Evolutionary conservation across 2,113 vertebrate genomes (phyloP).

Genomic region (Hippocampus comes): DNA sequence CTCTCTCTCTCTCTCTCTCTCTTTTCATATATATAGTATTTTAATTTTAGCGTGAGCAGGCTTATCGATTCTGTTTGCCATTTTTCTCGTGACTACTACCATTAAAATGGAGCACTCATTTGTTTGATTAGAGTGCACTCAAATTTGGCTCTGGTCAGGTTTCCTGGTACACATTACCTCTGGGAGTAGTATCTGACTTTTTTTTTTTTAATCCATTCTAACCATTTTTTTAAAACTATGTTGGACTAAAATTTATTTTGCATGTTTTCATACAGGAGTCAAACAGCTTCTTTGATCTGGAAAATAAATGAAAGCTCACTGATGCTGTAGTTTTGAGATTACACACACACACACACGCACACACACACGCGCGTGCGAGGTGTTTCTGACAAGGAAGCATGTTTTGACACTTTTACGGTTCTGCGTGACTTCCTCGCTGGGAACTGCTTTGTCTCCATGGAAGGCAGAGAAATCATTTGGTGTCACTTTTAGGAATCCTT

Average conservation of each 20-base stretch:
- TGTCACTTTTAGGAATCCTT: neutral
- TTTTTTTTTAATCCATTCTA: neutral
- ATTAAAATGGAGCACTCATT: conserved; percentile 33
- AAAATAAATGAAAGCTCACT: conserved; percentile 6
- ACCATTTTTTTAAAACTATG: conserved; percentile 5
- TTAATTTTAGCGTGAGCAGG: conserved; percentile 21
- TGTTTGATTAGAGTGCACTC: conserved; percentile 21
- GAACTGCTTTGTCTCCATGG: conserved; percentile 3
- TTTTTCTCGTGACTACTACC: conserved; percentile 22
- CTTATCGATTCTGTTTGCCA: conserved; percentile 48
- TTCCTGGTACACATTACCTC: neutral
- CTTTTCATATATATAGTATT: no score
- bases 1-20: no score
- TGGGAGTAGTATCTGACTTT: neutral
- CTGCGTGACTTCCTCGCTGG: conserved; percentile 8
- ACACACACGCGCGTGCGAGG: neutral
- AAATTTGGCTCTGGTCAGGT: conserved; percentile 8
- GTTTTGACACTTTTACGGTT: conserved; percentile 20
- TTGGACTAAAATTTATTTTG: neutral
- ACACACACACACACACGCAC: neutral
- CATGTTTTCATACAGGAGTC: neutral
- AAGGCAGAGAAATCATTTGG: neutral
- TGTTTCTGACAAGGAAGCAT: conserved; percentile 12
- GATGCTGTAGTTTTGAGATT: neutral
- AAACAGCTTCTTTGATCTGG: neutral